A percentile compares a stretch with the other conserved stretches of the same genome.
Evolutionary conservation across 2,797 vertebrate genomes (phyloP).

Genomic region (Anguilla megastoma): DNA sequence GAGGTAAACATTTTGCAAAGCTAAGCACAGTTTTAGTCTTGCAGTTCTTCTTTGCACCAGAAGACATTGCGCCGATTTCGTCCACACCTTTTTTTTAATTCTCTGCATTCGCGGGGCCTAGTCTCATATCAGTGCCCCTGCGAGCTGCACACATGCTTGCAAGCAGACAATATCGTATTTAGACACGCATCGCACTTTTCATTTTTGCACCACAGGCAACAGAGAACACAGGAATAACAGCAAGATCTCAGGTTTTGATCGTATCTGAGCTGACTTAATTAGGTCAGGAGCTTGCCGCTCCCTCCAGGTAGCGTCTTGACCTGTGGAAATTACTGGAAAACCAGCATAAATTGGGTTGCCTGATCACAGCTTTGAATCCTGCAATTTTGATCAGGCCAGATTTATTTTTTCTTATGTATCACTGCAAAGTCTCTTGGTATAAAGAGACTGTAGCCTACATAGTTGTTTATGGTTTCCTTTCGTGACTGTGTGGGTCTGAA

Average conservation of each 20-base stretch:
- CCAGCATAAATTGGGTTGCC: neutral
- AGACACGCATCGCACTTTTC: conserved; percentile 37
- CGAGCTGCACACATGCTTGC: neutral
- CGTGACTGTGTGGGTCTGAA: neutral
- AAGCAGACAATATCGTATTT: conserved; percentile 32
- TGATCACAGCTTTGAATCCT: neutral
- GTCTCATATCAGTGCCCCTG: neutral
- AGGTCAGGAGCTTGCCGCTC: conserved; percentile 37
- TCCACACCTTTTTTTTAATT: neutral
- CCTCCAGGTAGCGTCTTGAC: conserved; percentile 31
- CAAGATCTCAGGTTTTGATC: conserved; percentile 35
- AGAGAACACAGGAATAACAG: conserved; percentile 17
- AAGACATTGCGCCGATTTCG: neutral
- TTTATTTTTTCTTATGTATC: neutral
- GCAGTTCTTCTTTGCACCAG: neutral
- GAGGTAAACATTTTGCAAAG: neutral
- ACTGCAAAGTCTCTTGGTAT: neutral
- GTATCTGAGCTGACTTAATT: conserved; percentile 44
- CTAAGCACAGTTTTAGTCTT: neutral
- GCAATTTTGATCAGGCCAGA: neutral
- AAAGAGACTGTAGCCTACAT: neutral
- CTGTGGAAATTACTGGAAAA: conserved; percentile 26
- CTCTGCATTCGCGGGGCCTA: neutral
- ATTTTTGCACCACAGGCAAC: conserved; percentile 33
- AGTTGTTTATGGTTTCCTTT: neutral